Evolutionary conservation across 2,797 vertebrate genomes (phyloP).

Genomic region (Hylomyscus alleni): DNA sequence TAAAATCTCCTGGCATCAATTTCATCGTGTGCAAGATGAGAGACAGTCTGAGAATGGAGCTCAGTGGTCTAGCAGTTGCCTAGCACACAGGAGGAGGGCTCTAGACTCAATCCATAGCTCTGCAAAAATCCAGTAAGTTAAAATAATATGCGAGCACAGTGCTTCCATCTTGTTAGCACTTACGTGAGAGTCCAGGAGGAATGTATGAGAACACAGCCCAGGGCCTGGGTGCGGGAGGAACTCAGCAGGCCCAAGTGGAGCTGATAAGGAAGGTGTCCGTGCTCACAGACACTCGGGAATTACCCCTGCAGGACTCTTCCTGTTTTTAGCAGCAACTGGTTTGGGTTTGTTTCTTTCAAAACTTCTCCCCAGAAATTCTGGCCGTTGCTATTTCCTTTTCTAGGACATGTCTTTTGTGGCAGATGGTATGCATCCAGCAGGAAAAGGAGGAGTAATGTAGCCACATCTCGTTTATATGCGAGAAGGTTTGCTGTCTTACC

Average conservation of each 20-base stretch:
- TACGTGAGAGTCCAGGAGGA: neutral
- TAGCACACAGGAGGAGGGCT: neutral
- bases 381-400: slow-evolving; percentile 42
- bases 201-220: neutral
- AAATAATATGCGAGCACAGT: neutral
- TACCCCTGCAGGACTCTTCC: neutral
- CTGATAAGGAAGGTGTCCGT: rapidly evolving
- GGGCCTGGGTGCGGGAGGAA: neutral
- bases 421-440: slow-evolving; percentile 64
- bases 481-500: slow-evolving; percentile 73
- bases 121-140: neutral
- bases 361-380: slow-evolving; percentile 28
- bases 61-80: neutral
- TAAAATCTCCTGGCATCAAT: neutral
- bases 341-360: neutral
- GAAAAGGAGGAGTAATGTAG: slow-evolving; percentile 58
- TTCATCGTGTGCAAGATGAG: neutral
- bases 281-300: too few relatives aligned
- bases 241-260: neutral
- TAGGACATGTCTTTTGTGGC: slow-evolving; percentile 61
- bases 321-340: neutral
- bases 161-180: neutral
- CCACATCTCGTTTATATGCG: slow-evolving; percentile 72
- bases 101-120: neutral
- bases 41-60: neutral